Base-by-base conservation (phyloP, 2,888 invertebrate genomes). In the Epistrophella euchroma region DNA sequence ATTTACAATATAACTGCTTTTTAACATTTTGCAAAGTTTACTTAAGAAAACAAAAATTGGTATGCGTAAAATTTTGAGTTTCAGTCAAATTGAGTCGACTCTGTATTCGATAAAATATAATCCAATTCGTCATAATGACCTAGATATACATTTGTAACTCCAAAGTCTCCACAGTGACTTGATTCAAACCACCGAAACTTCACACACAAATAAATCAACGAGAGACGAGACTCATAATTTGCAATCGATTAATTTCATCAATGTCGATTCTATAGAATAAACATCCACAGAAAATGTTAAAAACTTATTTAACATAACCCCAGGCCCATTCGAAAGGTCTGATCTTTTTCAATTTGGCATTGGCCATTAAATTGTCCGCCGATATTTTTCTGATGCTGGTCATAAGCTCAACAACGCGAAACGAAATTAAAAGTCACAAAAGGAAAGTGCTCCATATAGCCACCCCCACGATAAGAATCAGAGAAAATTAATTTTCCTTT, bases 231-330 rank as follows among this genome's bases (percentile, higher is more conserved):
- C 73, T 77, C 78, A 86, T 86, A 78, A 77, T 71, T 82, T 58
- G 74, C 82, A 86, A 86, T 82, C 80, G 74, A 86, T 86, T 77
- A 86, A 86, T 71, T 86, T 86, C 75, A 86, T 86, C 72, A 68
- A 70, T 85, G 73, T 77, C 78, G 52, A 72, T 76, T 73, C 68
- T 28, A n/a, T n/a, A 60, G 17, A 22, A 56, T 72, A 64, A 58
- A 76, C 52, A 19, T 80, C 47, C 56, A 28, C 86, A 74, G 70
- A 77, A 78, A 71, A 82, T 74, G 66, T 28, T 64, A 81, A 62
- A 62, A 77, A 86, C 66, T 71, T 71, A 66, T 76, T 85, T 70
- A 76, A 50, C 35, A 76, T 56, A 77, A 70, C 76, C 80, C 56
- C 68, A 2, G 9, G 70, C 60, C 52, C 17, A 66, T 74, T 77